Percentiles rank a stretch among this genome's conserved stretches.
Conservation (phyloP, 92 coral and sea anemone genomes). For the Ricordea florida region DNA sequence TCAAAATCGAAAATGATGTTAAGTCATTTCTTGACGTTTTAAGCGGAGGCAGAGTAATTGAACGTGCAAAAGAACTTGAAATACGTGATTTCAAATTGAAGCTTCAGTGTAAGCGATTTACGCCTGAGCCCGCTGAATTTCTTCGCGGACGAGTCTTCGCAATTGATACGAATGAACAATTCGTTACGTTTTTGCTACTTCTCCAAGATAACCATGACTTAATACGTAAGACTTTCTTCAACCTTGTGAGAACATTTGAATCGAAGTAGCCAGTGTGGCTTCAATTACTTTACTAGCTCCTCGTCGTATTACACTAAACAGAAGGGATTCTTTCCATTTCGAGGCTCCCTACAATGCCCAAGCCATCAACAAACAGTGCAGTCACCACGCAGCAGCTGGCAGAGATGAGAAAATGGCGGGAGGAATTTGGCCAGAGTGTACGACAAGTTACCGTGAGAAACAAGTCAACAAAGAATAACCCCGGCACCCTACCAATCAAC, state of each 20-base stretch:
- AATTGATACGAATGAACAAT: constrained; percentile 15
- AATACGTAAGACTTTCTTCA: constrained; percentile 42
- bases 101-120: constrained; percentile 21
- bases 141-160: constrained; percentile 31
- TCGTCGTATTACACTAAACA: constrained; percentile 20
- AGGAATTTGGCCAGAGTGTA: constrained; percentile 48
- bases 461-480: neutral
- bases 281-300: constrained; percentile 25
- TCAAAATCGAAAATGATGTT: too few relatives aligned
- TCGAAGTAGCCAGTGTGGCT: constrained; percentile 29
- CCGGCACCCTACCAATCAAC: constrained; percentile 15
- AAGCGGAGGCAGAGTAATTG: neutral
- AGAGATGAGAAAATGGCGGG: constrained; percentile 37
- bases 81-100: constrained; percentile 14
- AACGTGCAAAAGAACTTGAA: constrained; percentile 30
- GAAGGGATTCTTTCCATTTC: constrained; percentile 31
- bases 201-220: constrained; percentile 11
- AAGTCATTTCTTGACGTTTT: neutral
- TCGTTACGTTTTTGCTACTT: constrained; percentile 12
- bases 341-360: constrained; percentile 21
- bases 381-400: constrained; percentile 33
- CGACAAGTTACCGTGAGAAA: constrained; percentile 27
- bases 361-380: constrained; percentile 11
- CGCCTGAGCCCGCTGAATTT: constrained; percentile 34
- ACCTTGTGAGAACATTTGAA: constrained; percentile 24